phyloP scores from a whole-genome alignment of 2,888 invertebrate species.

The Ochropacha duplaris region DNA sequence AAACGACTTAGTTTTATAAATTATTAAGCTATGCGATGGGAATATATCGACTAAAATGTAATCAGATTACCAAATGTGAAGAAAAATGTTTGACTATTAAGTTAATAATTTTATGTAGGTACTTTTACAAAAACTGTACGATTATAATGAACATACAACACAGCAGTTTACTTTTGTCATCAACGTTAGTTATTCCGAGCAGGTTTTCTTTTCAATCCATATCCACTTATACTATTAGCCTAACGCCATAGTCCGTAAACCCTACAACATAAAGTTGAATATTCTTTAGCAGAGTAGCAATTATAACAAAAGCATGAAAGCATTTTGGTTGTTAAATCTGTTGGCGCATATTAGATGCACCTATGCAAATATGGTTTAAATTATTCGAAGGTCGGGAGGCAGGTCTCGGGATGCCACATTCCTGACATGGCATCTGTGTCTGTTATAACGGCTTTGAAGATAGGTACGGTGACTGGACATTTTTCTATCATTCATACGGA shows the following conservation, averaged over 20 bases:
- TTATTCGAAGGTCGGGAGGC: constrained; percentile 40
- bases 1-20: no score
- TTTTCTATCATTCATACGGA: no score
- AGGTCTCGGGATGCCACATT: constrained; percentile 16
- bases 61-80: no score
- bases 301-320: background rate
- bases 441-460: background rate
- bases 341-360: constrained; percentile 42
- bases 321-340: background rate
- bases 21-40: no score
- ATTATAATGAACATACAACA: background rate
- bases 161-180: background rate
- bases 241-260: background rate
- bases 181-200: background rate
- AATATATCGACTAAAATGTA: no score
- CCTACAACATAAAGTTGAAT: background rate
- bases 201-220: background rate
- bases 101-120: no score
- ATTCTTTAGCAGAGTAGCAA: background rate
- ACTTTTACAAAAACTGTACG: background rate
- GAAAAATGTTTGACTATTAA: no score
- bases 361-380: constrained; percentile 55
- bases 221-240: background rate
- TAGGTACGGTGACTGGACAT: no score
- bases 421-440: background rate